Conservation (phyloP, 2,797 vertebrate genomes). For the Myotis myotis region DNA sequence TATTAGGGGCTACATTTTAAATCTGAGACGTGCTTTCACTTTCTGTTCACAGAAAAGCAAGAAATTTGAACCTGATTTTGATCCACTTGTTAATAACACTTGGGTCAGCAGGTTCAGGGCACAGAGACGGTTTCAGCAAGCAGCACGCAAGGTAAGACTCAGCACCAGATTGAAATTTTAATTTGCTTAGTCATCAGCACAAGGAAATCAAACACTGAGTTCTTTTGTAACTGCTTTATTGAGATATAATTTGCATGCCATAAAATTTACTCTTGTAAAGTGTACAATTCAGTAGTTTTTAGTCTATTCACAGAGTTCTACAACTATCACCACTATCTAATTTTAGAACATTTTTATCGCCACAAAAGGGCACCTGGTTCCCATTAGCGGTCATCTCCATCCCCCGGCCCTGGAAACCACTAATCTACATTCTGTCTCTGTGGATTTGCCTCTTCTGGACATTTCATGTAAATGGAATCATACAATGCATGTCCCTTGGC, state of each 20-base stretch:
- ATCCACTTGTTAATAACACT: slow-evolving; percentile 83
- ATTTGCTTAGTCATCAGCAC: neutral
- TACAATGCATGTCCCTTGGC: neutral
- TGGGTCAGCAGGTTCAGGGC: slow-evolving; percentile 86
- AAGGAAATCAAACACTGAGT: neutral
- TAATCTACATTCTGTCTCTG: neutral
- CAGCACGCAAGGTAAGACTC: slow-evolving; percentile 90
- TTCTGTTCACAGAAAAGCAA: slow-evolving; percentile 55
- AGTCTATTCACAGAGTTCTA: neutral
- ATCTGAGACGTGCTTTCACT: neutral
- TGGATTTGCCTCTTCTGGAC: neutral
- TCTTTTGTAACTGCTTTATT: neutral
- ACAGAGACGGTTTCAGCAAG: slow-evolving; percentile 90
- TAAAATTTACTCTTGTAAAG: neutral
- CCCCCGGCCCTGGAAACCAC: neutral
- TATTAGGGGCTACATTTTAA: neutral
- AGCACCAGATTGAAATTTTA: neutral
- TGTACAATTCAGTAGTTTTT: neutral
- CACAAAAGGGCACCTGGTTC: neutral
- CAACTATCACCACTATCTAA: neutral
- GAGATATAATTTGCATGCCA: neutral
- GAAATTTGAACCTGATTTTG: slow-evolving; percentile 85
- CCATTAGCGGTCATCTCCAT: neutral
- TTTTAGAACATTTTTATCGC: slow-evolving; percentile 23
- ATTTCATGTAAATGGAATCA: neutral